phyloP scores from a whole-genome alignment of 2,888 invertebrate species.

The Euzetes globulus region DNA sequence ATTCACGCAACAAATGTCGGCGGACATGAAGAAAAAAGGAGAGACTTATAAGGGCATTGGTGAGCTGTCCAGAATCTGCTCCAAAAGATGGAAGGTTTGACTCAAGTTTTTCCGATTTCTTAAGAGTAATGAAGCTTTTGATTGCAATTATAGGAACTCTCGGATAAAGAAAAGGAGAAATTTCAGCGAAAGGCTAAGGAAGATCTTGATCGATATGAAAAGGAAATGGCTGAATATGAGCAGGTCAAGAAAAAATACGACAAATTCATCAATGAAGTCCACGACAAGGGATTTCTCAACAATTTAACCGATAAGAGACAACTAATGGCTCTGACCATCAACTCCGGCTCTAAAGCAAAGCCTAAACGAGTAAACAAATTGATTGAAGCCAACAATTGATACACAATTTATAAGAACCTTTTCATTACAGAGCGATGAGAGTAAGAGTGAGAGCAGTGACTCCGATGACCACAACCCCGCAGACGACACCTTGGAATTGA shows the following conservation, averaged over 20 bases:
- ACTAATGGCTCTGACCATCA: not conserved
- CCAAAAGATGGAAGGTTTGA: conserved; percentile 1
- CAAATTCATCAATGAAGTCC: not conserved
- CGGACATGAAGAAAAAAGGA: not conserved
- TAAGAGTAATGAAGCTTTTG: not conserved
- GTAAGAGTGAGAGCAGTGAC: no score
- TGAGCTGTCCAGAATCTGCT: not conserved
- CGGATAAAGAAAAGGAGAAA: not conserved
- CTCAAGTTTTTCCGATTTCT: not conserved
- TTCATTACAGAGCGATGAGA: no score
- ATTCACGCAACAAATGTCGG: not conserved
- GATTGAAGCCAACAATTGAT: no score
- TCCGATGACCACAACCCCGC: no score
- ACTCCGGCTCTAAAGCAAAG: not conserved
- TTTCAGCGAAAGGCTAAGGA: not conserved
- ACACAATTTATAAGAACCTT: no score
- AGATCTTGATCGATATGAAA: not conserved
- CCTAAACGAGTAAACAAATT: no score
- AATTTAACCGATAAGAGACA: not conserved
- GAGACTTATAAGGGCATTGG: not conserved
- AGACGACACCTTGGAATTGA: no score
- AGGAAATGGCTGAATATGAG: not conserved
- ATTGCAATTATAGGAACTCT: not conserved
- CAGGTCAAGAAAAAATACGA: not conserved
- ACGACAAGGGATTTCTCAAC: not conserved